Conservation (phyloP, 2,113 vertebrate genomes). For the Lagenorhynchus albirostris region DNA sequence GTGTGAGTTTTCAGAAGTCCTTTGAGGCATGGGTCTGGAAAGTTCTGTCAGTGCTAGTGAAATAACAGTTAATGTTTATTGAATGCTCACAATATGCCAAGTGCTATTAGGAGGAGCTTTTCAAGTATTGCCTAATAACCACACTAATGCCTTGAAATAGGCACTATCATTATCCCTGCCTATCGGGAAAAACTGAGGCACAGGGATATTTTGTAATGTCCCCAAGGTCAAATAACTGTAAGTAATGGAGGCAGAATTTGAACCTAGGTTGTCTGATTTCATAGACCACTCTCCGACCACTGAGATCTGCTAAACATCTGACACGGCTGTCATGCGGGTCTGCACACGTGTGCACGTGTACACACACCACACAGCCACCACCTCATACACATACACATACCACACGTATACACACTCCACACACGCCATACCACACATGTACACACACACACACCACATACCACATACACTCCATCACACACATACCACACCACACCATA, state of each 20-base stretch:
- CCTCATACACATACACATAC: neutral
- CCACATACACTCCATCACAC: neutral
- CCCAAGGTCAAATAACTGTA: neutral
- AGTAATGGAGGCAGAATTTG: neutral
- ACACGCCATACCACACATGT: too few relatives aligned
- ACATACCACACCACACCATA: neutral
- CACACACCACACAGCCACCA: neutral
- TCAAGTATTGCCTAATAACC: too few relatives aligned
- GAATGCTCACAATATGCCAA: neutral
- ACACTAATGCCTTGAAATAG: neutral
- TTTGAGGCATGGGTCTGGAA: neutral
- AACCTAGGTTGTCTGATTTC: neutral
- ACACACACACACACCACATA: too few relatives aligned
- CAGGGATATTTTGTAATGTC: too few relatives aligned
- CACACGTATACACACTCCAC: neutral
- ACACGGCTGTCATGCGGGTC: too few relatives aligned
- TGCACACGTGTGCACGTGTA: neutral
- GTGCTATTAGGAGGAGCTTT: neutral
- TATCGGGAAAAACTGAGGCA: neutral
- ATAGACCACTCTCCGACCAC: neutral
- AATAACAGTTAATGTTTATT: rapidly evolving
- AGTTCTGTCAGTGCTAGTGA: rapidly evolving
- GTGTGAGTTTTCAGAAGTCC: neutral
- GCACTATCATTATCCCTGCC: too few relatives aligned
- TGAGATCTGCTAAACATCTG: neutral